Conservation (phyloP, 2,797 vertebrate species). For the Hapalemur alaotrensis region DNA sequence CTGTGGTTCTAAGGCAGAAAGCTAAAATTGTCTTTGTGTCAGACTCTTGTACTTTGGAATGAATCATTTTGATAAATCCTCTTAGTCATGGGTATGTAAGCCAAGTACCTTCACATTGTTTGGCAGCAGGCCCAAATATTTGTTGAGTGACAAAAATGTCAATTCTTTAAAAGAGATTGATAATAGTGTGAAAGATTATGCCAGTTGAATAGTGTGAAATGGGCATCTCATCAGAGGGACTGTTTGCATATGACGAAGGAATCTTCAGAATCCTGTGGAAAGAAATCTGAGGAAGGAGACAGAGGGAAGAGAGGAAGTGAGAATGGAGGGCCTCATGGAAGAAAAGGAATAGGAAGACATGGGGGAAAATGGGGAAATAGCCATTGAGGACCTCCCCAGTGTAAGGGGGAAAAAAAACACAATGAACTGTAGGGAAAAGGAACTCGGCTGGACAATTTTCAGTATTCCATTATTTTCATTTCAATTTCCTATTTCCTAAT, state of each 20-base stretch:
- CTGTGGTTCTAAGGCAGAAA: background rate
- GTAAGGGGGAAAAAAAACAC: background rate
- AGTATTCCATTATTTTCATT: background rate
- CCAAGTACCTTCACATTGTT: background rate
- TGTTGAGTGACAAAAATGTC: constrained; percentile 16
- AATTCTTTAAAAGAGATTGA: background rate
- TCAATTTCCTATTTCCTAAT: background rate
- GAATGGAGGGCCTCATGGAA: background rate
- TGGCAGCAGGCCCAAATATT: background rate
- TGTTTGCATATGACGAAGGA: background rate
- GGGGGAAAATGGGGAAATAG: background rate
- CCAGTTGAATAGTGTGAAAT: background rate
- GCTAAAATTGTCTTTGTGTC: background rate
- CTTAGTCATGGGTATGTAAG: constrained; percentile 13
- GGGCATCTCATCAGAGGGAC: background rate
- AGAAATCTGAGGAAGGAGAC: background rate
- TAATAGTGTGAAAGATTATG: background rate
- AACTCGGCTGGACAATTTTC: background rate
- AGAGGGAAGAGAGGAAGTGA: background rate
- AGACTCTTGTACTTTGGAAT: background rate
- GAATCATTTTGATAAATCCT: constrained; percentile 28
- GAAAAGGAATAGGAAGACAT: background rate
- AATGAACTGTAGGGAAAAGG: background rate
- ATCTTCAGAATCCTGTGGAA: background rate
- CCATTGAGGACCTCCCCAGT: background rate